phyloP scores from a whole-genome alignment of 2,113 vertebrate species.

The Triplophysa siluroides region DNA sequence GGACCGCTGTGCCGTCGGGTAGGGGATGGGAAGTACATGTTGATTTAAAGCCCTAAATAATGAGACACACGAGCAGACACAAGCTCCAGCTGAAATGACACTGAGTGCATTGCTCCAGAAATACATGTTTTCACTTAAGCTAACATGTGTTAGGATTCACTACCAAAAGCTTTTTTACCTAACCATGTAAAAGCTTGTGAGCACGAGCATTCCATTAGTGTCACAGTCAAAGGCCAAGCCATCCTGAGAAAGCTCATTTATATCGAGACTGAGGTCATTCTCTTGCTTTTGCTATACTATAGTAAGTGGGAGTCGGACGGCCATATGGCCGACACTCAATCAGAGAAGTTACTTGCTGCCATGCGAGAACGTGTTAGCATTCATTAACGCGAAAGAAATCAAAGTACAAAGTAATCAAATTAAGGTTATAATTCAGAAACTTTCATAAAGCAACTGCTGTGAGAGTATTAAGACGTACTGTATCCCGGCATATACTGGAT shows the following conservation, averaged over 20 bases:
- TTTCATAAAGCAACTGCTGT: neutral
- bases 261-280: conserved; percentile 43
- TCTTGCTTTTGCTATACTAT: conserved; percentile 17
- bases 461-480: neutral
- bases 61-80: conserved; percentile 26
- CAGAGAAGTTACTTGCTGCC: neutral
- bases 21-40: conserved; percentile 27
- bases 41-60: conserved; percentile 61
- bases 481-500: neutral
- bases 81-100: conserved; percentile 30
- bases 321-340: conserved; percentile 16
- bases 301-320: neutral
- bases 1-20: conserved; percentile 5
- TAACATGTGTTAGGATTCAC: conserved; percentile 38
- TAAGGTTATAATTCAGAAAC: neutral
- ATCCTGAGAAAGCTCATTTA: conserved; percentile 46
- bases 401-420: conserved; percentile 17
- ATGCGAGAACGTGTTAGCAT: neutral
- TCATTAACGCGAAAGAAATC: neutral
- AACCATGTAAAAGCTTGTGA: conserved; percentile 35
- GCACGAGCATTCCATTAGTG: conserved; percentile 49
- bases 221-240: conserved; percentile 38
- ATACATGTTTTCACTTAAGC: conserved; percentile 49
- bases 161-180: conserved; percentile 41
- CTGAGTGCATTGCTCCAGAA: conserved; percentile 35